phyloP scores from a whole-genome alignment of 2,113 vertebrate genomes.

The Gallinago paraguaiae region DNA sequence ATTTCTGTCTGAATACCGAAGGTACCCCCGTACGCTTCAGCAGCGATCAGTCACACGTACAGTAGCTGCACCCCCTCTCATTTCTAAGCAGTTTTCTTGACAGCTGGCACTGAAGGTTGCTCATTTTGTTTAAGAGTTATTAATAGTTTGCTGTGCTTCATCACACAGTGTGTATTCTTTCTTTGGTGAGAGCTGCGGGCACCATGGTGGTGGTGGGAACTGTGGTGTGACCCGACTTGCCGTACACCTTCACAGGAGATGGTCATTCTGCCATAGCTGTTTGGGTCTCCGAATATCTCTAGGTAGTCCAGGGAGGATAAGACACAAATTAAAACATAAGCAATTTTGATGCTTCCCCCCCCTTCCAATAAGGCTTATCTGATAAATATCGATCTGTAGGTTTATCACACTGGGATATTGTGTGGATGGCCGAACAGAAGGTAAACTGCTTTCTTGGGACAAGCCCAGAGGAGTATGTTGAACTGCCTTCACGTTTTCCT shows the following conservation, averaged over 20 bases:
- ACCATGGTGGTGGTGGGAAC: not conserved
- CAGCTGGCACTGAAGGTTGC: not conserved
- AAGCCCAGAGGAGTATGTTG: not conserved
- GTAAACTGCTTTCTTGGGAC: not conserved
- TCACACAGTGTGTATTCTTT: not conserved
- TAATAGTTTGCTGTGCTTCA: not conserved
- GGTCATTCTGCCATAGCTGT: fast-evolving
- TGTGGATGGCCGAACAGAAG: not conserved
- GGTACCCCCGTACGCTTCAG: not conserved
- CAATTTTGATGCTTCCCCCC: not conserved
- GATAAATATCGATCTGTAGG: not conserved
- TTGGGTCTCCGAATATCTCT: not conserved
- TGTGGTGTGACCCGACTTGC: not conserved
- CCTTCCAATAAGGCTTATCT: not conserved
- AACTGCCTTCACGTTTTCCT: not conserved
- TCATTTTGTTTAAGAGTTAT: not conserved
- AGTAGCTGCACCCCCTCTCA: not conserved
- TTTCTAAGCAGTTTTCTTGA: not conserved
- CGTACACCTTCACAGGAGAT: not conserved
- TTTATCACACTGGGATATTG: not conserved
- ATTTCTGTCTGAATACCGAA: not conserved
- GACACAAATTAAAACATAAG: not conserved
- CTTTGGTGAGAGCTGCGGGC: not conserved
- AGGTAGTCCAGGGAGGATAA: not conserved
- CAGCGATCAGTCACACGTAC: not conserved